phyloP scores from a whole-genome alignment of 2,888 invertebrate genomes.

The Chymomyza fuscimana region DNA sequence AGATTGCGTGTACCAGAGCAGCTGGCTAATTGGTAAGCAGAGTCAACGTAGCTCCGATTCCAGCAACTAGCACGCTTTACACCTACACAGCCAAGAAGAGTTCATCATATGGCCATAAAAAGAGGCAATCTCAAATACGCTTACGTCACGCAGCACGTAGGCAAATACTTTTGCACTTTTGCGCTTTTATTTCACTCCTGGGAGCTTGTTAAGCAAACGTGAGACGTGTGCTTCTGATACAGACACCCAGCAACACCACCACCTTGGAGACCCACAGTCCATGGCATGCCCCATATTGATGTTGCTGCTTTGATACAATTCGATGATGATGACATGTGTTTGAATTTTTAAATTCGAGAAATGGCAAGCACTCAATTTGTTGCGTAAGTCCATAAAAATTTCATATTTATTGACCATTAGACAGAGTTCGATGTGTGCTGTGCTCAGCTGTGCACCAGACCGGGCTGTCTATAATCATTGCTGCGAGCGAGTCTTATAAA shows the following conservation, averaged over 20 bases:
- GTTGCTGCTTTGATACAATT: not conserved
- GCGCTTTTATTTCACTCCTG: constrained; percentile 74
- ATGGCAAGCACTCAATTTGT: constrained; percentile 31
- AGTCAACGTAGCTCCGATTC: not conserved
- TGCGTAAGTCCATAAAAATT: constrained; percentile 73
- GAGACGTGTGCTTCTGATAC: constrained; percentile 26
- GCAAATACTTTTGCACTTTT: constrained; percentile 68
- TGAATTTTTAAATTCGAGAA: constrained; percentile 62
- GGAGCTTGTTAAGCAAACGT: constrained; percentile 76
- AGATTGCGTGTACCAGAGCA: not conserved
- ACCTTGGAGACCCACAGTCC: constrained; percentile 34
- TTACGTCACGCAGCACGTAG: constrained; percentile 65
- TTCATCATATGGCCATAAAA: constrained; percentile 35
- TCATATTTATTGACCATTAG: constrained; percentile 77
- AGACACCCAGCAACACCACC: not conserved
- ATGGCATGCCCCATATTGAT: constrained; percentile 15
- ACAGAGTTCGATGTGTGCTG: constrained; percentile 35
- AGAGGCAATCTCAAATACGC: constrained; percentile 10
- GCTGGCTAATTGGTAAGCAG: constrained; percentile 46
- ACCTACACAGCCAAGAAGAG: not conserved
- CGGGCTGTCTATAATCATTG: constrained; percentile 12
- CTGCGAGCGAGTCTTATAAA: not conserved
- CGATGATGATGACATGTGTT: constrained; percentile 27
- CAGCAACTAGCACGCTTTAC: not conserved
- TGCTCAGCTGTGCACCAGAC: constrained; percentile 52